Conservation (phyloP, 2,113 vertebrate species). For the Camelus bactrianus region DNA sequence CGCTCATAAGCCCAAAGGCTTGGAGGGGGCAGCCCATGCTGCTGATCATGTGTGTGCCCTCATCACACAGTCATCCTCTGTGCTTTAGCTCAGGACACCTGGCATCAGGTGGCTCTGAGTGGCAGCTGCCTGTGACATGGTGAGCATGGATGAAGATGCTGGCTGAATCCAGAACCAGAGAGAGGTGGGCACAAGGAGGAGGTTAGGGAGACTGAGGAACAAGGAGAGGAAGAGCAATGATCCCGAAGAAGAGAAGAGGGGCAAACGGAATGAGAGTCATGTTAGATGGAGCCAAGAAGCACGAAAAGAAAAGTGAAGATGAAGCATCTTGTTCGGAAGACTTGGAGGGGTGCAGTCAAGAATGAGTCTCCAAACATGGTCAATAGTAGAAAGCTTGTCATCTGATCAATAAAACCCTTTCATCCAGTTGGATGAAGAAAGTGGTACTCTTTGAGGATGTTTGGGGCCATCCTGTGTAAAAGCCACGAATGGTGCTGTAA, state of each 20-base stretch:
- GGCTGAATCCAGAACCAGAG: not conserved
- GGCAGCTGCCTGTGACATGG: not conserved
- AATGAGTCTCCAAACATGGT: not conserved
- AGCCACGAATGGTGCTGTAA: accelerated
- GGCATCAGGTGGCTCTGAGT: not conserved
- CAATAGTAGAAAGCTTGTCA: not conserved
- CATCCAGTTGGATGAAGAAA: not conserved
- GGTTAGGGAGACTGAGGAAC: not conserved
- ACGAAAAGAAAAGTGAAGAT: not conserved
- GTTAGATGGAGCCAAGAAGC: not conserved
- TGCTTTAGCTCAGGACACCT: not conserved
- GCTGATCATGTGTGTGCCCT: not conserved
- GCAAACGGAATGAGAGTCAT: not conserved
- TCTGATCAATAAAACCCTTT: not conserved
- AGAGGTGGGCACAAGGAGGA: not conserved
- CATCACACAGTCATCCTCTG: not conserved
- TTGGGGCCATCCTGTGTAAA: accelerated
- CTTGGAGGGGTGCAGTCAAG: not conserved
- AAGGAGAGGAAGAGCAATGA: not conserved
- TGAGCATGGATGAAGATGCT: not conserved
- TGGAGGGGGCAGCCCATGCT: not conserved
- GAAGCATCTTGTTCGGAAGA: not conserved
- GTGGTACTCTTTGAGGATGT: not conserved
- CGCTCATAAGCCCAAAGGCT: not conserved
- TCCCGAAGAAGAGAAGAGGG: not conserved